Conservation (phyloP, 1,140 invertebrate species). For the Platyscapa corneri region DNA sequence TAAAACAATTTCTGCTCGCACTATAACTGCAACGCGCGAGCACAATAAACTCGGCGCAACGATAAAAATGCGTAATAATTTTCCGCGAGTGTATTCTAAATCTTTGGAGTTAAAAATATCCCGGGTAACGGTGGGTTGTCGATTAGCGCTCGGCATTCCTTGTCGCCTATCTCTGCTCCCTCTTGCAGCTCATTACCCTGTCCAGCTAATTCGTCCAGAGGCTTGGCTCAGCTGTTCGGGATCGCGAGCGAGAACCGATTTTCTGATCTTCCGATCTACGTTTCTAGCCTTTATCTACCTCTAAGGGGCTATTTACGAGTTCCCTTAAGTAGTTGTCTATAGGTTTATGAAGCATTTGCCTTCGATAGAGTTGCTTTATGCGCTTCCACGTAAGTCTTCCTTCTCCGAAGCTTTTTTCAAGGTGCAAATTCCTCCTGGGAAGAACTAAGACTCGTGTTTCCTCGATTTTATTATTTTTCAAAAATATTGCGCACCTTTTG, state of each 20-base stretch:
- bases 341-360: background rate
- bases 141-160: constrained; percentile 15
- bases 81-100: background rate
- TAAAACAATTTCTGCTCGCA: background rate
- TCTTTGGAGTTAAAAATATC: background rate
- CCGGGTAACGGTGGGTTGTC: background rate
- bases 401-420: background rate
- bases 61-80: background rate
- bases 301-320: constrained; percentile 43
- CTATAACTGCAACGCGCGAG: background rate
- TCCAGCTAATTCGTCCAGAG: constrained; percentile 33
- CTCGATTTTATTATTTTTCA: background rate
- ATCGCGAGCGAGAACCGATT: constrained; percentile 24
- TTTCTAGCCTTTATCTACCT: constrained; percentile 40
- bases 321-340: constrained; percentile 22
- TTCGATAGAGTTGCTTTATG: constrained; percentile 11
- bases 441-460: background rate
- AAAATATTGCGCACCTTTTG: background rate
- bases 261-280: constrained; percentile 39
- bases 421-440: background rate
- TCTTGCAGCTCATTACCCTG: constrained; percentile 25
- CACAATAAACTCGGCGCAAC: background rate
- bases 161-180: background rate
- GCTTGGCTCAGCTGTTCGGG: background rate
- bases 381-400: background rate